Conservation (phyloP, 2,797 vertebrate species). For the Manis javanica region DNA sequence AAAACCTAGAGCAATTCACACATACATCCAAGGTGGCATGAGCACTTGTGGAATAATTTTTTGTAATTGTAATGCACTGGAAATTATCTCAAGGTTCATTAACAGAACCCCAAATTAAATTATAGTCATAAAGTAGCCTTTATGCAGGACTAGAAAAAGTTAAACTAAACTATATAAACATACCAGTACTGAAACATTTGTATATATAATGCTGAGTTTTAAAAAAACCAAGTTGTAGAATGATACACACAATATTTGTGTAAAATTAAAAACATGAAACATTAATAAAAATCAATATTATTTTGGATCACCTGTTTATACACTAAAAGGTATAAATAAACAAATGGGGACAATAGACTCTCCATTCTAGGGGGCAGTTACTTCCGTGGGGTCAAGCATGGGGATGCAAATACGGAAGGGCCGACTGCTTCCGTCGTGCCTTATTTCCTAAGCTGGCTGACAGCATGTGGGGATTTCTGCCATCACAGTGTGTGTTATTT, state of each 20-base stretch:
- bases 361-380: not conserved
- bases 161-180: not conserved
- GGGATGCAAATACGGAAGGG: not conserved
- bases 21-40: not conserved
- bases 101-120: not conserved
- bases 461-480: not conserved
- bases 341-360: not conserved
- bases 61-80: not conserved
- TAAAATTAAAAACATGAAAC: not conserved
- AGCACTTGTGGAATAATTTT: not conserved
- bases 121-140: not conserved
- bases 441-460: not conserved
- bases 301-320: not conserved
- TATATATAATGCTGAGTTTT: not conserved
- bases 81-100: not conserved
- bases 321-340: conserved; percentile 5
- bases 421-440: not conserved
- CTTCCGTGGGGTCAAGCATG: not conserved
- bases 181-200: not conserved
- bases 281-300: not conserved
- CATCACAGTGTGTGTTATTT: not conserved
- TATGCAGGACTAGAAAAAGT: not conserved
- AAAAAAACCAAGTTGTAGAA: not conserved
- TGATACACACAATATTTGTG: not conserved
- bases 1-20: not conserved